Percentiles rank a stretch among this genome's conserved stretches.
These are phyloP conservation scores for Eucera pruinosa DNA, from an alignment of 2,888 invertebrate species.

Conservation along the genomic window DNA sequence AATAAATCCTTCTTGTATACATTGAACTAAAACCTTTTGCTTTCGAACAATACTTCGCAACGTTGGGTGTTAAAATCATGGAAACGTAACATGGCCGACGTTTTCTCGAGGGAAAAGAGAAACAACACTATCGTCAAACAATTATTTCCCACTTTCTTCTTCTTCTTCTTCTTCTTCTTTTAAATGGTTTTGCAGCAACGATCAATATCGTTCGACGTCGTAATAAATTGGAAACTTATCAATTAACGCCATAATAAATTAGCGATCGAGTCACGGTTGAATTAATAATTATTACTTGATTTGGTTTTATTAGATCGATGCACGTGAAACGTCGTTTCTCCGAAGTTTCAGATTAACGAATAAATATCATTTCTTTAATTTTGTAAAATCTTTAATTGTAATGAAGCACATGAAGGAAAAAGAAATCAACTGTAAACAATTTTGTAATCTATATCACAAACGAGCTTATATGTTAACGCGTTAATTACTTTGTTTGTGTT, in stretches of 20 bases:
- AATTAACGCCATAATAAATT: constrained; percentile 19
- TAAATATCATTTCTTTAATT: too few relatives aligned
- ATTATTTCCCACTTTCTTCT: too few relatives aligned
- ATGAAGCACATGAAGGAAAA: too few relatives aligned
- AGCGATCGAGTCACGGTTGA: not conserved
- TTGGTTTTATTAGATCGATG: too few relatives aligned
- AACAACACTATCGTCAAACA: not conserved
- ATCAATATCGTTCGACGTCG: not conserved
- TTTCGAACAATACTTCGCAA: not conserved
- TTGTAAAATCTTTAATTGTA: too few relatives aligned
- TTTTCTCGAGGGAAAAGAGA: not conserved
- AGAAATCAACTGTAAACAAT: too few relatives aligned
- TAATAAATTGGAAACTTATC: not conserved
- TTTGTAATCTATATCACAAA: too few relatives aligned
- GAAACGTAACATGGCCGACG: constrained; percentile 7
- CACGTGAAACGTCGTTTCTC: too few relatives aligned
- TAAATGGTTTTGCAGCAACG: not conserved
- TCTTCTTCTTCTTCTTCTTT: not conserved
- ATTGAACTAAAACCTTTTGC: not conserved
- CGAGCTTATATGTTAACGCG: too few relatives aligned
- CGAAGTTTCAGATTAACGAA: too few relatives aligned
- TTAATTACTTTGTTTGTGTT: too few relatives aligned
- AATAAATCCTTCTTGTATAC: constrained; percentile 41
- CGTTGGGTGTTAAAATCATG: not conserved
- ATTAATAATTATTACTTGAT: not conserved